phyloP scores from a whole-genome alignment of 2,888 invertebrate species.

The Platycnemis pennipes region DNA sequence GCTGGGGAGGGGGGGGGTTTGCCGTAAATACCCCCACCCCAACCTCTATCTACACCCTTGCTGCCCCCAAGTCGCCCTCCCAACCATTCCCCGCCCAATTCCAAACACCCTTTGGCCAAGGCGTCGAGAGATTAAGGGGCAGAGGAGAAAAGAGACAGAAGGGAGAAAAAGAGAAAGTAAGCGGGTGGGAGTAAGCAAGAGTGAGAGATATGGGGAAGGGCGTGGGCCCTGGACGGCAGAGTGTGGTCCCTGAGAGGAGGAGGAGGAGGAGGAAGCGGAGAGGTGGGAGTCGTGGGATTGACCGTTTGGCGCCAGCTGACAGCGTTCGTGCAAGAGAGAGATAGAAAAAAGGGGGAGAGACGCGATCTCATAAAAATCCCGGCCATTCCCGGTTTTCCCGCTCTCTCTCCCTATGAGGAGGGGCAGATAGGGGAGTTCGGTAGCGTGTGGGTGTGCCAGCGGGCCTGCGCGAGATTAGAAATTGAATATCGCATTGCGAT shows the following conservation, averaged over 20 bases:
- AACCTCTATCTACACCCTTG: neutral
- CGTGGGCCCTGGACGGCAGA: neutral
- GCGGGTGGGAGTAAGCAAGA: neutral
- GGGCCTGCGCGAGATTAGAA: neutral
- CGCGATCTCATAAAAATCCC: constrained; percentile 27
- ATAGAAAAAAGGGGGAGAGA: neutral
- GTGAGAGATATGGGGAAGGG: neutral
- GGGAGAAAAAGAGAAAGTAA: neutral
- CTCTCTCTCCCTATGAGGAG: neutral
- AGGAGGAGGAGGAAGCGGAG: neutral
- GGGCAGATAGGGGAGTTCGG: neutral
- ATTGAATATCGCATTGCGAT: neutral
- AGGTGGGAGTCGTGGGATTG: neutral
- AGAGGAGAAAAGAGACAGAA: neutral
- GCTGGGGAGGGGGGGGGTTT: neutral
- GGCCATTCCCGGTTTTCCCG: neutral
- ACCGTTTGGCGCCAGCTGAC: constrained; percentile 31
- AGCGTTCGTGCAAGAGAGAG: neutral
- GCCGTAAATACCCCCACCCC: neutral
- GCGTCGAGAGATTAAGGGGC: neutral
- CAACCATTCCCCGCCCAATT: neutral
- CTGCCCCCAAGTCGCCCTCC: neutral
- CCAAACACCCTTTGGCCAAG: neutral
- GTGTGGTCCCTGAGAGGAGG: neutral
- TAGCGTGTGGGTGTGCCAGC: neutral